These are phyloP conservation scores for Saguinus midas DNA, from an alignment of 2,113 vertebrate genomes.

Conservation along the genomic window DNA sequence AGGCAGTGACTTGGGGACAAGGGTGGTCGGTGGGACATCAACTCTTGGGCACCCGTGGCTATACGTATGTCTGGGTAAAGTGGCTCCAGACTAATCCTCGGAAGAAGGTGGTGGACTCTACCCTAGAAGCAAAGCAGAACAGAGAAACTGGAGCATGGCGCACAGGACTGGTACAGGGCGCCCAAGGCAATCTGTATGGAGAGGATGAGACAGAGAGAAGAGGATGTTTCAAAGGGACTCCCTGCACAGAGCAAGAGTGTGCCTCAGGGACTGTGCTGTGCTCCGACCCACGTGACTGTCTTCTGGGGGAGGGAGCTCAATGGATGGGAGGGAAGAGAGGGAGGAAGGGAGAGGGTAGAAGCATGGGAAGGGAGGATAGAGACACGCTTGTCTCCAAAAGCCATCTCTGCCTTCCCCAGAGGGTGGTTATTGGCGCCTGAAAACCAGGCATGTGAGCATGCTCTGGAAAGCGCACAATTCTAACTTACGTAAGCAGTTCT, in stretches of 20 bases:
- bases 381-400: not conserved
- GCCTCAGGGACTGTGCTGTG: not conserved
- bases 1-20: not conserved
- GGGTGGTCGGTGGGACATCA: not conserved
- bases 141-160: not conserved
- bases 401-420: not conserved
- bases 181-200: not conserved
- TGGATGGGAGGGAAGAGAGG: not conserved
- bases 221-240: not conserved
- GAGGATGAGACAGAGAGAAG: not conserved
- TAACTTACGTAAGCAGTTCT: not conserved
- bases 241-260: not conserved
- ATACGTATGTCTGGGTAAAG: not conserved
- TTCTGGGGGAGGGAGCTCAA: not conserved
- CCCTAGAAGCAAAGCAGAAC: not conserved
- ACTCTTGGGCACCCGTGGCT: not conserved
- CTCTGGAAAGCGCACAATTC: not conserved
- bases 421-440: not conserved
- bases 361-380: not conserved
- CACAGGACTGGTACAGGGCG: not conserved
- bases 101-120: not conserved
- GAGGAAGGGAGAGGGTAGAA: not conserved
- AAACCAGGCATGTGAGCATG: not conserved
- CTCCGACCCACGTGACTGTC: not conserved
- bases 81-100: not conserved